phyloP scores from a whole-genome alignment of 2,888 invertebrate genomes.

The Papilio gigon region DNA sequence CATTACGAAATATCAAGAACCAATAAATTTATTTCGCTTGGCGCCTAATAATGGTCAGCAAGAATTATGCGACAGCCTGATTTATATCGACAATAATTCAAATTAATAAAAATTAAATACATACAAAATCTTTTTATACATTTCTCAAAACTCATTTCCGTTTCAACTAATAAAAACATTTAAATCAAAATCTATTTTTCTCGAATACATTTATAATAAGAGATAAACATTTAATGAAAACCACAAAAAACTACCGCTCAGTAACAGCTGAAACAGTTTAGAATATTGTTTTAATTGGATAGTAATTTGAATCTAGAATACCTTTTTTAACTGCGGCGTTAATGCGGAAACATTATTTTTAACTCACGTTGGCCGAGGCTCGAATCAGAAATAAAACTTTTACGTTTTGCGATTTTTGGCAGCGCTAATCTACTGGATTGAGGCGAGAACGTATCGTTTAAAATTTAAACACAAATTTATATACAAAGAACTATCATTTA shows the following conservation, averaged over 20 bases:
- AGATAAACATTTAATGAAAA: neutral
- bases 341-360: slow-evolving; percentile 37
- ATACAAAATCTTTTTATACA: neutral
- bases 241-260: neutral
- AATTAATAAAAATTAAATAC: neutral
- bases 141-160: neutral
- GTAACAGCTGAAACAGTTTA: neutral
- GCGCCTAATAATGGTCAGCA: slow-evolving; percentile 9
- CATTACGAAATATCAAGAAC: neutral
- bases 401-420: slow-evolving; percentile 30
- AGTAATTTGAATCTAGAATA: slow-evolving; percentile 27
- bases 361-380: slow-evolving; percentile 25
- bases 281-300: slow-evolving; percentile 13
- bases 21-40: slow-evolving; percentile 23
- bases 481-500: neutral
- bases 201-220: neutral
- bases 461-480: neutral
- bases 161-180: neutral
- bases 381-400: slow-evolving; percentile 34
- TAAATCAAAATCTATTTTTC: neutral
- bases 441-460: slow-evolving; percentile 15
- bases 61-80: slow-evolving; percentile 14
- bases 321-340: slow-evolving; percentile 24
- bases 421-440: slow-evolving; percentile 11
- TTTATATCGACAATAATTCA: slow-evolving; percentile 22